These are phyloP conservation scores for Silurus aristotelis DNA, from an alignment of 2,797 vertebrate genomes.

Conservation along the genomic window DNA sequence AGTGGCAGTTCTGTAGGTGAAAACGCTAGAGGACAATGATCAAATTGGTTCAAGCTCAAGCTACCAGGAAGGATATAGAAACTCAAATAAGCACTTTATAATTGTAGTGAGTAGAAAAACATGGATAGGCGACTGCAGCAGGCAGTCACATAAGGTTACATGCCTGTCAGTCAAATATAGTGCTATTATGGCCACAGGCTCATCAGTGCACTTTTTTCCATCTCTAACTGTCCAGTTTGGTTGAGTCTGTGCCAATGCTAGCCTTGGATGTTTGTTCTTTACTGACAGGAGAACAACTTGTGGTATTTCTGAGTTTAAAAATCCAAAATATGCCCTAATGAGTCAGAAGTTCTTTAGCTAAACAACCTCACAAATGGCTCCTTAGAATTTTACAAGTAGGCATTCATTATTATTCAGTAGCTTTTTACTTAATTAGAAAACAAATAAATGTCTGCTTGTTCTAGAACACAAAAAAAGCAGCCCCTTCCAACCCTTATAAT, in stretches of 20 bases:
- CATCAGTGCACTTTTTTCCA: not conserved
- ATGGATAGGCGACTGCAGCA: not conserved
- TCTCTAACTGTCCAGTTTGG: not conserved
- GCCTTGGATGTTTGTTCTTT: not conserved
- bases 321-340: not conserved
- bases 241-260: not conserved
- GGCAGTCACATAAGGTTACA: not conserved
- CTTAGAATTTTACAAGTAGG: not conserved
- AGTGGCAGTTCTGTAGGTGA: too few relatives aligned
- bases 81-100: not conserved
- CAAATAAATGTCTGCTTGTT: not conserved
- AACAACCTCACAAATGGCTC: not conserved
- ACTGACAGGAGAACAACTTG: not conserved
- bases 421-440: not conserved
- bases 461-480: not conserved
- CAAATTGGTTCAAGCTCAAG: too few relatives aligned
- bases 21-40: too few relatives aligned
- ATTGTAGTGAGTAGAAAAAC: not conserved
- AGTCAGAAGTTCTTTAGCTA: not conserved
- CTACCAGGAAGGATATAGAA: too few relatives aligned
- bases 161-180: not conserved
- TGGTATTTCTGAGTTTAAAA: not conserved
- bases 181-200: not conserved
- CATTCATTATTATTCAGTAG: not conserved
- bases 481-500: not conserved